Evolutionary conservation across 1,140 invertebrate genomes (phyloP), one percentile per base, ranked within the genome.

Genomic region (Diorhabda elongata): DNA sequence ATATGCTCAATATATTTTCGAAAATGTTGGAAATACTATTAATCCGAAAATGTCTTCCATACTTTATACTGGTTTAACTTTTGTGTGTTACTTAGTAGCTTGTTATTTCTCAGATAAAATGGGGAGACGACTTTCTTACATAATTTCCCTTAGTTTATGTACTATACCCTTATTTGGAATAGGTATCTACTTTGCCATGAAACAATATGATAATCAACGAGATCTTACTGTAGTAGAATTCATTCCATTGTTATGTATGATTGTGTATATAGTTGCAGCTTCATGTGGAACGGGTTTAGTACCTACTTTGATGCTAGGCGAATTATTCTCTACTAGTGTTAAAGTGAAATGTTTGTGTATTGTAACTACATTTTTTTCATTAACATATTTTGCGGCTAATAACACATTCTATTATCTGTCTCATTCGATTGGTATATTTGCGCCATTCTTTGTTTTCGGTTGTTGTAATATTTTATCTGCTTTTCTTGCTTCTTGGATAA

Each of bases 371-470:
- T 45, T 69, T 2, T 78, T 73, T 63, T 72, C 72, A 6, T 11
- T 72, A 9, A 71, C 66, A 6, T 66, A 77, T 3, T 63, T 82
- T 65, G 52, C 81, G 42, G 82, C 82, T 0, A 83, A 82, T 0
- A 75, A 75, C 65, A n/a, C 79, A 45, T 80, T 78, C 62, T 68
- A 77, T 67, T 78, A 84, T 2, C 70, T 85, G 2, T 75, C 80
- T 66, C 76, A 78, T 3, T 59, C 82, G 2, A 83, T 95, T 58
- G 90, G 92, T 0, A 81, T 87, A 45, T 84, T 88, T 69, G 89
- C 89, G 1, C 88, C 90, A 0, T 94, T 96, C 80, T 93, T 91
- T 88, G 76, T 95, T 52, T 98, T 94, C 77, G 88, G 89, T n/a
- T 77, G 84, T 5, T 86, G 93, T 69, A 92, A 91, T 73, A 75